These are phyloP conservation scores for Callinectes sapidus DNA, from an alignment of 2,888 invertebrate genomes.

Conservation along the genomic window DNA sequence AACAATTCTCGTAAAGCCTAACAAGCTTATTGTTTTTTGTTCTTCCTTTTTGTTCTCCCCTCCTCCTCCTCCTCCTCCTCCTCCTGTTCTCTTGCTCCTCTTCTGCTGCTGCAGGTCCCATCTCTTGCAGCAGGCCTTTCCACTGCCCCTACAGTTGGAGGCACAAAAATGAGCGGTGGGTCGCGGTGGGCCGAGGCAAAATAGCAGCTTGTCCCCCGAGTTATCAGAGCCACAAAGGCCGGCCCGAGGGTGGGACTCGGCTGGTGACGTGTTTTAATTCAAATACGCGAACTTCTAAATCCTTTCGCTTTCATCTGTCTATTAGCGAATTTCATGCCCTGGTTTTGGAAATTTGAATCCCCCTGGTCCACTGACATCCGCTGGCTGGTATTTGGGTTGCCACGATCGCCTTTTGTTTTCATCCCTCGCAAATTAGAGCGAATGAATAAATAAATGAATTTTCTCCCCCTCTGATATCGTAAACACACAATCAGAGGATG, in stretches of 20 bases:
- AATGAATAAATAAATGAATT: slow-evolving; percentile 28
- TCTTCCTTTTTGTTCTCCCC: too few species aligned
- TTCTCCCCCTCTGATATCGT: slow-evolving; percentile 23
- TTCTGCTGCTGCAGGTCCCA: not conserved
- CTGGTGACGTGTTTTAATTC: slow-evolving; percentile 19
- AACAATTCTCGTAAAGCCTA: too few species aligned
- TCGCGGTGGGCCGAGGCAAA: slow-evolving; percentile 24
- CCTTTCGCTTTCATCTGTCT: slow-evolving; percentile 30
- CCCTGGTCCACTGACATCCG: slow-evolving; percentile 18
- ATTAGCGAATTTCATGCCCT: slow-evolving; percentile 21
- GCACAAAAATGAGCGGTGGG: slow-evolving; percentile 24
- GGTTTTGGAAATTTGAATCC: slow-evolving; percentile 7
- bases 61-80: not conserved
- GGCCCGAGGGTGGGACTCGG: slow-evolving; percentile 16
- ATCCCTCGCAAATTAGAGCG: slow-evolving; percentile 30
- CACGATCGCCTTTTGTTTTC: slow-evolving; percentile 36
- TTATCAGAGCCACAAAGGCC: not conserved
- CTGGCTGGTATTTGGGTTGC: slow-evolving; percentile 19
- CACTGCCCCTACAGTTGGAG: not conserved
- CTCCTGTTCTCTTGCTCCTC: not conserved
- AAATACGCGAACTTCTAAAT: slow-evolving; percentile 16
- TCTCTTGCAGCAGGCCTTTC: not conserved
- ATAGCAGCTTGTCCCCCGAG: slow-evolving; percentile 21
- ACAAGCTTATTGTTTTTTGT: too few species aligned
- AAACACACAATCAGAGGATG: not conserved